phyloP scores from a whole-genome alignment of 37 sponge, comb jelly and placozoan genomes.

The Tethya wilhelma region DNA sequence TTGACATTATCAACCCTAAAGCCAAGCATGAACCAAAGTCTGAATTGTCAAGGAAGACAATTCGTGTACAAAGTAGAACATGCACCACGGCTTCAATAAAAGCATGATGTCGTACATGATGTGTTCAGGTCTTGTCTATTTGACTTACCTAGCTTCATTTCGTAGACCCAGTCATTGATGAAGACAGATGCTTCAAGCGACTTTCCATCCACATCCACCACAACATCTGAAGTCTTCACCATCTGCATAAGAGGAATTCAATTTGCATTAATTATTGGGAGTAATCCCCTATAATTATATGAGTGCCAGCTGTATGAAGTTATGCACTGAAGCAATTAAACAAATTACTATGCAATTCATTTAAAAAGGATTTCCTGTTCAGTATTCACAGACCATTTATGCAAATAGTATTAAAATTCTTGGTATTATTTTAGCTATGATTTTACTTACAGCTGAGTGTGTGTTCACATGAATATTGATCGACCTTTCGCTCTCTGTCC shows the following conservation, averaged over 20 bases:
- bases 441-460: constrained; percentile 34
- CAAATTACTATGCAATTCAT: neutral
- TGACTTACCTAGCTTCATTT: constrained; percentile 54
- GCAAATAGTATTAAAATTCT: too few species aligned
- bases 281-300: too few species aligned
- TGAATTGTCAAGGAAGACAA: too few species aligned
- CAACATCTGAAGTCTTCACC: constrained; percentile 43
- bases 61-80: too few species aligned
- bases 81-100: too few species aligned
- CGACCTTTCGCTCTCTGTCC: constrained; percentile 66
- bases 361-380: too few species aligned
- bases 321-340: neutral
- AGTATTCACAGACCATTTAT: too few species aligned
- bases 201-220: constrained; percentile 42
- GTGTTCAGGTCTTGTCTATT: neutral
- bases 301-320: too few species aligned
- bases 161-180: constrained; percentile 53
- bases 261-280: neutral
- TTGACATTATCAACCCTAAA: too few species aligned
- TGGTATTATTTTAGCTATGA: neutral
- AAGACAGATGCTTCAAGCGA: constrained; percentile 39
- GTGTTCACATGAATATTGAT: constrained; percentile 48
- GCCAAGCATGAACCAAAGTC: too few species aligned
- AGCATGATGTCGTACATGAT: neutral
- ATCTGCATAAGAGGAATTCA: neutral